Percentiles rank a stretch among this genome's conserved stretches.
These are phyloP conservation scores for Eristalinus sepulchralis DNA, from an alignment of 2,888 invertebrate genomes.

Conservation along the genomic window DNA sequence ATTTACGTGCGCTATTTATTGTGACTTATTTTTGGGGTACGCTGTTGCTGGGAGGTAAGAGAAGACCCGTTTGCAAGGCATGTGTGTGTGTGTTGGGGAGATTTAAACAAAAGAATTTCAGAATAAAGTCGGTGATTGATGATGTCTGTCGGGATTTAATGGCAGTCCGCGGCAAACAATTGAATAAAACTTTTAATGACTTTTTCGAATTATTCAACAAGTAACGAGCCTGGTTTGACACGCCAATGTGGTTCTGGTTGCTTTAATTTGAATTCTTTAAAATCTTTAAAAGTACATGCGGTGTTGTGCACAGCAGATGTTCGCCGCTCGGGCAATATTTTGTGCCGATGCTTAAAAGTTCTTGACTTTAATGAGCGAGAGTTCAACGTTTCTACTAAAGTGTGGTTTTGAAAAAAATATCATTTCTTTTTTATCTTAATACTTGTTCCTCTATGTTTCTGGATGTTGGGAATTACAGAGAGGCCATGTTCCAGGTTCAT, in stretches of 20 bases:
- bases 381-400: no score
- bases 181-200: not conserved
- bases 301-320: no score
- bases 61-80: not conserved
- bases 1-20: slow-evolving; percentile 5
- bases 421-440: no score
- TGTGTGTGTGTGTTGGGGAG: not conserved
- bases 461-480: no score
- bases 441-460: no score
- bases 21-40: not conserved
- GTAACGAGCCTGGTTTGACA: not conserved
- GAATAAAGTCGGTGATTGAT: not conserved
- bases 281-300: no score
- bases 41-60: not conserved
- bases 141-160: not conserved
- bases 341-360: no score
- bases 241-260: not conserved
- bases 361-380: no score
- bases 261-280: not conserved
- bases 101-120: not conserved
- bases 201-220: not conserved
- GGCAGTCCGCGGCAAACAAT: not conserved
- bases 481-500: no score
- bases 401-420: no score
- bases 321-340: no score